Conservation (phyloP, 2,888 invertebrate genomes). For the Melinopterus prodromus region DNA sequence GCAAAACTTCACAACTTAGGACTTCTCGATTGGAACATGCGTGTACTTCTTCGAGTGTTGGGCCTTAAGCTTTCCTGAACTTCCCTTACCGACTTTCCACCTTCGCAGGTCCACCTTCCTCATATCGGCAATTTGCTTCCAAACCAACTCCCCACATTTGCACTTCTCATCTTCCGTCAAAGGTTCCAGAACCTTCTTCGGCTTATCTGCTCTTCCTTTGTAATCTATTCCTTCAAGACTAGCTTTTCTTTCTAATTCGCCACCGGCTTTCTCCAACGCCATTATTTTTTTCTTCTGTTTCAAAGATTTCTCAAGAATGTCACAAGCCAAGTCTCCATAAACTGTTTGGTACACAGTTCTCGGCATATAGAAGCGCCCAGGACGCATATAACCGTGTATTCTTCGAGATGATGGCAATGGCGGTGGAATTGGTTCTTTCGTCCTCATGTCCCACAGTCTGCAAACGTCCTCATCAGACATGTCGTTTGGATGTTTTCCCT, state of each 20-base stretch:
- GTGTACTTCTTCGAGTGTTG: too few species aligned
- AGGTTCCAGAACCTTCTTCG: not conserved
- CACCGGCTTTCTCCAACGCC: too few species aligned
- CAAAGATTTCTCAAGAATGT: not conserved
- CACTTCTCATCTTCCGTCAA: not conserved
- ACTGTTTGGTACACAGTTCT: not conserved
- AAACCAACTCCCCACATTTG: not conserved
- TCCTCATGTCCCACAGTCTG: not conserved
- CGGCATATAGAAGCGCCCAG: not conserved
- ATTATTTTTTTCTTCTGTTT: not conserved
- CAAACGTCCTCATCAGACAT: not conserved
- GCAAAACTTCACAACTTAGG: too few species aligned
- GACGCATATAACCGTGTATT: not conserved
- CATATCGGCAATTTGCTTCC: not conserved
- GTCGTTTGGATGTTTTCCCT: not conserved
- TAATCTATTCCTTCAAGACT: not conserved
- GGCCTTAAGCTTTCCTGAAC: too few species aligned
- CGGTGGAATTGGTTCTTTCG: not conserved
- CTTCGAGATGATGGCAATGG: not conserved
- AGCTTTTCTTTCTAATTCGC: not conserved
- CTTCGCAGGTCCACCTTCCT: not conserved
- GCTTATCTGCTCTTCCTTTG: not conserved
- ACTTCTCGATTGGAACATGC: too few species aligned
- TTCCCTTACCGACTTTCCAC: not conserved
- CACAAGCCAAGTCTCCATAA: not conserved